Evolutionary conservation across 2,113 vertebrate genomes (phyloP).

Genomic region (Festucalex cinctus): DNA sequence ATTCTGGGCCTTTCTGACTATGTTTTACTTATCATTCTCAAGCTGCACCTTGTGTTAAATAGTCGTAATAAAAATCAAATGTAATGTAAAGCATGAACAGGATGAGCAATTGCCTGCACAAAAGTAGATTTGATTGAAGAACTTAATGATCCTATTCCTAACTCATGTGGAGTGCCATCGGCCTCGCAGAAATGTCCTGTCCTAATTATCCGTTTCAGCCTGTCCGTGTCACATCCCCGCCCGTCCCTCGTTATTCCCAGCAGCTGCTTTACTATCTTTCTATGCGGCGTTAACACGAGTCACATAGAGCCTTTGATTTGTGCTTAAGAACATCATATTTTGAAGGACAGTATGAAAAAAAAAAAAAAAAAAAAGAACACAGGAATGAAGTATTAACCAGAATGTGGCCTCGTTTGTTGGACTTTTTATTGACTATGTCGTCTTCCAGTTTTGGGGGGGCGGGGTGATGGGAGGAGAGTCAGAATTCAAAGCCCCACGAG

Average conservation of each 20-base stretch:
- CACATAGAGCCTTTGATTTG: conserved; percentile 74
- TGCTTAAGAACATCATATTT: conserved; percentile 55
- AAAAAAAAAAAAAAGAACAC: not conserved
- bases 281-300: conserved; percentile 71
- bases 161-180: conserved; percentile 70
- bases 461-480: too few species aligned
- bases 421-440: conserved; percentile 67
- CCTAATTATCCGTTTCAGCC: conserved; percentile 81
- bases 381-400: conserved; percentile 42
- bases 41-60: conserved; percentile 61
- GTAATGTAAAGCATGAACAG: conserved; percentile 59
- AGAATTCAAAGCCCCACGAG: conserved; percentile 52
- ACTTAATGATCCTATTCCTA: conserved; percentile 75
- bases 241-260: conserved; percentile 71
- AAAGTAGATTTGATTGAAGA: conserved; percentile 57
- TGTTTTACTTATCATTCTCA: not conserved
- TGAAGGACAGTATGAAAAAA: conserved; percentile 8
- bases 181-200: conserved; percentile 73
- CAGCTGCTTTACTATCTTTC: conserved; percentile 59
- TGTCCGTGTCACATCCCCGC: conserved; percentile 73
- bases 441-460: conserved; percentile 45
- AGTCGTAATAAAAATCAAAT: conserved; percentile 61
- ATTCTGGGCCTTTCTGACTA: too few species aligned
- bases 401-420: conserved; percentile 53
- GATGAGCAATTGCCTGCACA: conserved; percentile 58